Conservation (phyloP, 2,113 vertebrate species). For the Motacilla tschutschensis region DNA sequence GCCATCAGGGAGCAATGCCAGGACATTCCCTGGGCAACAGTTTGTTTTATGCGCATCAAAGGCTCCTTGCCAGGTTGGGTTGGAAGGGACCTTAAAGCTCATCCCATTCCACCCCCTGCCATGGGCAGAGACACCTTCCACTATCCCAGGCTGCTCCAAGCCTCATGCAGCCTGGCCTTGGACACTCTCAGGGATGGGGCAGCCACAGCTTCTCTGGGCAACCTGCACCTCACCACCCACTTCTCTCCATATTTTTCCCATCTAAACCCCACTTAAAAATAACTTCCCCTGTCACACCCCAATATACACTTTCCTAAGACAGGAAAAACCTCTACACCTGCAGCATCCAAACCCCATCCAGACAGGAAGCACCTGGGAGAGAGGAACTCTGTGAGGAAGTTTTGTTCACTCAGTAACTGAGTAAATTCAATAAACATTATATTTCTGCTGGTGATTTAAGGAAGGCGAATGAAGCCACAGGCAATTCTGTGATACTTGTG, state of each 20-base stretch:
- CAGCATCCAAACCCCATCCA: neutral
- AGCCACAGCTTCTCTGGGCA: neutral
- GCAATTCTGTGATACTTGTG: neutral
- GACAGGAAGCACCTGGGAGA: neutral
- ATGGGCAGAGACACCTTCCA: neutral
- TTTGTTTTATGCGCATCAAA: accelerated
- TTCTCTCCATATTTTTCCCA: neutral
- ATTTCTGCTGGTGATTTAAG: neutral
- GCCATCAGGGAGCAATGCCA: accelerated
- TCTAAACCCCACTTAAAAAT: neutral
- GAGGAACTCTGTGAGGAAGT: neutral
- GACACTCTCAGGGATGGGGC: neutral
- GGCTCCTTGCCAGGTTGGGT: neutral
- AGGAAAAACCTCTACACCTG: neutral
- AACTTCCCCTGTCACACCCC: neutral
- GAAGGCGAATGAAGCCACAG: neutral
- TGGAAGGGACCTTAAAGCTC: neutral
- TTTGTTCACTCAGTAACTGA: neutral
- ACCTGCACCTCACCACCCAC: neutral
- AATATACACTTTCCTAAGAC: neutral
- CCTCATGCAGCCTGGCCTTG: neutral
- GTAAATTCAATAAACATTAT: neutral
- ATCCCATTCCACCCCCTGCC: neutral
- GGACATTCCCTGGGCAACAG: neutral
- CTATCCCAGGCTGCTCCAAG: neutral